phyloP scores from a whole-genome alignment of 2,113 vertebrate genomes.

The Cariama cristata region DNA sequence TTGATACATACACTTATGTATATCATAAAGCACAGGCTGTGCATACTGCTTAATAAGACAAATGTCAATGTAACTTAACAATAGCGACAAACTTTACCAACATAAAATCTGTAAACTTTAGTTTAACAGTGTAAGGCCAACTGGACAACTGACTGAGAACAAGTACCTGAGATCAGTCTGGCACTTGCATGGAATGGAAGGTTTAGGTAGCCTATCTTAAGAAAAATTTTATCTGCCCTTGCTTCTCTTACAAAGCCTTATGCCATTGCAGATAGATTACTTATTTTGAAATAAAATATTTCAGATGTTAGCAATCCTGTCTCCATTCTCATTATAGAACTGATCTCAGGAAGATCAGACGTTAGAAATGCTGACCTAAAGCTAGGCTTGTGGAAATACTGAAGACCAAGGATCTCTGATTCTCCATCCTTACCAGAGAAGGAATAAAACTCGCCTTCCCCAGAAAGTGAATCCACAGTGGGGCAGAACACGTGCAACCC shows the following conservation, averaged over 20 bases:
- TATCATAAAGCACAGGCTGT: background rate
- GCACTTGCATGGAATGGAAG: background rate
- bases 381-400: background rate
- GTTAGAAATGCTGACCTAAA: background rate
- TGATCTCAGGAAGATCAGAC: background rate
- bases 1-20: background rate
- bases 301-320: background rate
- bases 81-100: background rate
- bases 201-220: background rate
- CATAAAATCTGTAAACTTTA: background rate
- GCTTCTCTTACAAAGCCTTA: background rate
- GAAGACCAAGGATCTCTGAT: background rate
- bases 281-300: background rate
- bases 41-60: background rate
- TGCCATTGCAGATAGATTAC: background rate
- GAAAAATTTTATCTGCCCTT: background rate
- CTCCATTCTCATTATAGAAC: background rate
- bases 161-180: background rate
- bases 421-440: background rate
- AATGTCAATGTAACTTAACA: background rate
- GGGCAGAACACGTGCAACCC: background rate
- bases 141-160: background rate
- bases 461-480: background rate
- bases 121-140: background rate
- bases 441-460: background rate